Evolutionary conservation across 1,140 invertebrate species (phyloP).

Genomic region (Coptotermes formosanus): DNA sequence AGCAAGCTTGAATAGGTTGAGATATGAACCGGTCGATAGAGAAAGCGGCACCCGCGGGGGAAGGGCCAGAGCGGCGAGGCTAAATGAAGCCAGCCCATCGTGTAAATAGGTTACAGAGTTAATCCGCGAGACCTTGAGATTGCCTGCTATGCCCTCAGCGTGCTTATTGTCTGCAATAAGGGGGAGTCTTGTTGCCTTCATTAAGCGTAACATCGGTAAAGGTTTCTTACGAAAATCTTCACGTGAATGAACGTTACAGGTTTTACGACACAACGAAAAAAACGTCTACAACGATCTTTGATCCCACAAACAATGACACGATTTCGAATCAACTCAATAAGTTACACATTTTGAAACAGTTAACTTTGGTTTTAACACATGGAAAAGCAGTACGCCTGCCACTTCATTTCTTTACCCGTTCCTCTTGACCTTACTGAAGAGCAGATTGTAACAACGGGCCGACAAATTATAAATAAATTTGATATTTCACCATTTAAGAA

Average conservation of each 20-base stretch:
- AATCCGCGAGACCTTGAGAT: slow-evolving; percentile 4
- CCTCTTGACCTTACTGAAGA: no score
- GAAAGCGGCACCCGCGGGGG: not conserved
- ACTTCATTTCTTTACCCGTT: no score
- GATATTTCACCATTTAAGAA: no score
- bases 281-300: not conserved
- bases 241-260: not conserved
- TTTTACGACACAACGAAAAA: not conserved
- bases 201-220: not conserved
- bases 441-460: no score
- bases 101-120: slow-evolving; percentile 7
- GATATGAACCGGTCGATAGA: slow-evolving; percentile 1
- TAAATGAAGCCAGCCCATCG: slow-evolving; percentile 14
- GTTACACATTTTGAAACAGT: no score
- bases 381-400: no score
- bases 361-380: no score
- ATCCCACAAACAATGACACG: not conserved
- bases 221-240: not conserved
- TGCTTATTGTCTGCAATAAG: not conserved
- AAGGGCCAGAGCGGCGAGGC: not conserved
- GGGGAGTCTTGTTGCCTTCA: not conserved
- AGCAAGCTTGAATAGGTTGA: not conserved
- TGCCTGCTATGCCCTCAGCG: not conserved
- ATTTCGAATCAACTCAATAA: no score
- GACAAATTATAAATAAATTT: no score